These are phyloP conservation scores for Brotogeris chrysoptera DNA, from an alignment of 2,797 vertebrate genomes.

Conservation along the genomic window DNA sequence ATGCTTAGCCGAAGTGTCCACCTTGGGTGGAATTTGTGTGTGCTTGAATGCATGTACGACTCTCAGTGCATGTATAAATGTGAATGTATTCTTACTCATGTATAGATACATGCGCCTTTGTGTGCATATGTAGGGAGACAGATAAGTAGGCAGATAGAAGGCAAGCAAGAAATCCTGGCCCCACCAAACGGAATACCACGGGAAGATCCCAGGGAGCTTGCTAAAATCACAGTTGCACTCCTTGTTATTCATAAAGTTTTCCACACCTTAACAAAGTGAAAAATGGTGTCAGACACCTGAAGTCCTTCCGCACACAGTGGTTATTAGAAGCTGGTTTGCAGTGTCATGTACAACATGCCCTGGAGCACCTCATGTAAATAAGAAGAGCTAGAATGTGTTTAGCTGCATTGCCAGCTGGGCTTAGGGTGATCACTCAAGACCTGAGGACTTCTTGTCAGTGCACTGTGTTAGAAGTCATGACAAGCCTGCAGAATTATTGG, in stretches of 20 bases:
- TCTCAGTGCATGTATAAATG: neutral
- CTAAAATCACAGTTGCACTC: neutral
- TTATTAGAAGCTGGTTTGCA: conserved; percentile 9
- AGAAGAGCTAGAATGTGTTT: neutral
- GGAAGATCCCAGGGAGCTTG: neutral
- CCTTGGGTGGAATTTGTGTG: neutral
- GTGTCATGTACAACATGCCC: neutral
- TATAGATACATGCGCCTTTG: neutral
- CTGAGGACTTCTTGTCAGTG: neutral
- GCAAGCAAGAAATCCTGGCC: neutral
- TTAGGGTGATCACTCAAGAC: neutral
- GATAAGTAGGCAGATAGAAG: neutral
- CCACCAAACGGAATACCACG: neutral
- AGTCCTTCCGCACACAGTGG: neutral
- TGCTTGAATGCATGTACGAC: accelerated
- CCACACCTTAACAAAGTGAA: neutral
- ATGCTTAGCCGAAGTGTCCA: neutral
- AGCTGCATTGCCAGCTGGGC: neutral
- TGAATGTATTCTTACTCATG: neutral
- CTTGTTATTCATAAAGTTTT: neutral
- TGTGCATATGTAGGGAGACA: neutral
- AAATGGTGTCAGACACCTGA: neutral
- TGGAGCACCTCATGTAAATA: neutral
- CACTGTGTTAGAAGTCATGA: neutral
- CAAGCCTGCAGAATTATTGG: neutral